Conservation (phyloP, 1,140 invertebrate species). For the Tribolium madens region DNA sequence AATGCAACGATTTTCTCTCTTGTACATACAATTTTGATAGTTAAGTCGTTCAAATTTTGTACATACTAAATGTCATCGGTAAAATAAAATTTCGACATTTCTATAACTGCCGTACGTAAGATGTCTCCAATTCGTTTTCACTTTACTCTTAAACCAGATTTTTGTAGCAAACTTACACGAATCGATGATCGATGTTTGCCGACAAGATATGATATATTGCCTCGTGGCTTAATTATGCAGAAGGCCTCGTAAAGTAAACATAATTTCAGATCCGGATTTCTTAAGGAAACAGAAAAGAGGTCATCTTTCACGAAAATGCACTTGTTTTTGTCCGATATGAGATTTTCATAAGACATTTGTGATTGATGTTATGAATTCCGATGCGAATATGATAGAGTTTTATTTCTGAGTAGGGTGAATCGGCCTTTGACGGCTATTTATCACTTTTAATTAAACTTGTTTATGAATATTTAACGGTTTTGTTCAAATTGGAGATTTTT, state of each 20-base stretch:
- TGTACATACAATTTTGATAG: constrained; percentile 32
- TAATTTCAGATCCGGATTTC: not conserved
- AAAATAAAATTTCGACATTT: constrained; percentile 7
- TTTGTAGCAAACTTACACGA: too few relatives aligned
- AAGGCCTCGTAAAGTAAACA: constrained; percentile 19
- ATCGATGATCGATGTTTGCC: constrained; percentile 13
- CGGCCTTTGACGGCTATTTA: not conserved
- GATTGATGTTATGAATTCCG: constrained; percentile 50
- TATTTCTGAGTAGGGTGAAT: constrained; percentile 33
- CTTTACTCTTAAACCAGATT: too few relatives aligned
- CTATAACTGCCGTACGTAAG: constrained; percentile 27
- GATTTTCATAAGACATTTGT: constrained; percentile 48
- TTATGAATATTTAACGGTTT: constrained; percentile 15
- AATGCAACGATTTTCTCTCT: constrained; percentile 49
- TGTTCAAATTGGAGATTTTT: not conserved
- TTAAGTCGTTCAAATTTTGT: constrained; percentile 22
- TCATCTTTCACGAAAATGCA: constrained; percentile 34
- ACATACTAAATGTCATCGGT: constrained; percentile 29
- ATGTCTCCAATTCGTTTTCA: not conserved
- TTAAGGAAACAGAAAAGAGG: constrained; percentile 28
- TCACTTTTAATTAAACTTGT: constrained; percentile 12
- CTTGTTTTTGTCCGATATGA: constrained; percentile 46
- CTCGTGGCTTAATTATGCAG: constrained; percentile 20
- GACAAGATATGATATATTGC: constrained; percentile 22
- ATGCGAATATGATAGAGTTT: constrained; percentile 40